Evolutionary conservation across 2,888 invertebrate genomes (phyloP), one percentile per base, ranked within the genome.

Genomic region (Euphydryas editha): DNA sequence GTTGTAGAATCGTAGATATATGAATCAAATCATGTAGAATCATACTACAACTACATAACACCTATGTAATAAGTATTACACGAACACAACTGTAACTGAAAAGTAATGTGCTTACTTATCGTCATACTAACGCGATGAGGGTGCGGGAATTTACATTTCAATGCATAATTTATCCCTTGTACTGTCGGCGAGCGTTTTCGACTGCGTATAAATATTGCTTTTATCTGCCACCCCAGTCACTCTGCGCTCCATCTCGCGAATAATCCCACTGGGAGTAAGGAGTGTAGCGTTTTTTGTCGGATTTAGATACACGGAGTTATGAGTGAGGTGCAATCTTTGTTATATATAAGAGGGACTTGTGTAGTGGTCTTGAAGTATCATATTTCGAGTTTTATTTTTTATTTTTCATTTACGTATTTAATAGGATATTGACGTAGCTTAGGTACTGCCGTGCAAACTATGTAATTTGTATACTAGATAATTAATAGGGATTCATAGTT

Each of bases 121-220:
- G 36, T 54, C 62, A 64, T 55, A 69, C 62, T 61, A 63, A 73
- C 63, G 61, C 69, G 69, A 69, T 65, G 70, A 70, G 70, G 70
- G 70, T 70, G 68, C 59, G 72, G 69, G 72, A 84, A 90, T 91
- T 90, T 90, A 84, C 90, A 91, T 90, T 89, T 89, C 86, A 90
- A 90, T 90, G 90, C 89, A 90, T 90, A 90, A 87, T 88, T 90
- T 88, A 84, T 81, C 85, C 84, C 79, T 83, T 84, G 81, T 85
- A 82, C 80, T 78, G 77, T 37, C 55, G 67, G 44, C 63, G 79
- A 74, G 71, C 71, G 73, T 72, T 76, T 71, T 73, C 67, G 69
- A 73, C 80, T 80, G 75, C 79, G 78, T 81, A 84, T 85, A 87
- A 86, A 86, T 83, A 84, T 85, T 81, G 77, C 82, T 81, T 80